phyloP scores from a whole-genome alignment of 2,113 vertebrate genomes.

The Indicator indicator region DNA sequence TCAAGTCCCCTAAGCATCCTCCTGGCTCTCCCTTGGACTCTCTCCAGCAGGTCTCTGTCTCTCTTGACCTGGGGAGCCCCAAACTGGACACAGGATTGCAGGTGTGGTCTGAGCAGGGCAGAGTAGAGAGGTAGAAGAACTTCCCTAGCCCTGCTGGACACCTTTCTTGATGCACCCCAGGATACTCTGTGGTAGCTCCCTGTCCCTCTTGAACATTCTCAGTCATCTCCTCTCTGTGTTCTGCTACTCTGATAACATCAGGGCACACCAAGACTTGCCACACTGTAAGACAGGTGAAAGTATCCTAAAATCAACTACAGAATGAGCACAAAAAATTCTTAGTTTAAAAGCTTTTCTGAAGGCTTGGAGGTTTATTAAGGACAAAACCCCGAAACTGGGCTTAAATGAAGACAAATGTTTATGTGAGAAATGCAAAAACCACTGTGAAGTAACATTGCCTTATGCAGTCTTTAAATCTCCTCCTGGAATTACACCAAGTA shows the following conservation, averaged over 20 bases:
- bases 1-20: too few relatives aligned
- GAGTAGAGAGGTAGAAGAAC: too few relatives aligned
- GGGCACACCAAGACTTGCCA: not conserved
- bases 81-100: too few relatives aligned
- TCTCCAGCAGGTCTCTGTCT: too few relatives aligned
- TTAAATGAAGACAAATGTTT: not conserved
- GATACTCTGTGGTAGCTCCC: too few relatives aligned
- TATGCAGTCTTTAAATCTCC: not conserved
- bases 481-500: not conserved
- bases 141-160: too few relatives aligned
- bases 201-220: not conserved
- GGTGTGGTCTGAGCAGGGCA: too few relatives aligned
- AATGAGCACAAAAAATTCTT: not conserved
- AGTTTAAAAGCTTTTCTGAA: not conserved
- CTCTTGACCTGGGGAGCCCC: too few relatives aligned
- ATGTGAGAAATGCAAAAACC: not conserved
- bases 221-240: not conserved
- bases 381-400: not conserved
- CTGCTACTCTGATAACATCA: not conserved
- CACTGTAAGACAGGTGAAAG: not conserved
- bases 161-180: too few relatives aligned
- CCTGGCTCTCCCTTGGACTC: too few relatives aligned
- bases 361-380: not conserved
- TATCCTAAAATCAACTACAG: not conserved
- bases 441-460: not conserved